These are phyloP conservation scores for Caenorhabditis parvicauda DNA, from an alignment of 2,888 invertebrate species.

Conservation along the genomic window DNA sequence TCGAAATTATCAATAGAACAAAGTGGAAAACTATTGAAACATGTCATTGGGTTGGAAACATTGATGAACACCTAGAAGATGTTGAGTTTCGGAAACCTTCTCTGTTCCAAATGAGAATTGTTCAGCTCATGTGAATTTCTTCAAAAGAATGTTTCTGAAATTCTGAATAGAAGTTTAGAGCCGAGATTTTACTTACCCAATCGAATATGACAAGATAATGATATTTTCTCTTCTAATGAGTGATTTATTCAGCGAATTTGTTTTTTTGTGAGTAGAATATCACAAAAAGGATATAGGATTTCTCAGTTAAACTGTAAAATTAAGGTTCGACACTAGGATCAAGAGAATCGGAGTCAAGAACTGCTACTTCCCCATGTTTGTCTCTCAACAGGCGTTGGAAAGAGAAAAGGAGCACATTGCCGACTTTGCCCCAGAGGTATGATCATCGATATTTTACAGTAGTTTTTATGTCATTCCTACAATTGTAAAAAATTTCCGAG, in stretches of 20 bases:
- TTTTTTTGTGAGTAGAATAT: too few relatives aligned
- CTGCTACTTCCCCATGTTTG: constrained; percentile 97
- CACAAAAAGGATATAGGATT: not conserved
- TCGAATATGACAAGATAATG: too few relatives aligned
- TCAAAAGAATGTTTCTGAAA: too few relatives aligned
- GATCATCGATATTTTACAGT: not conserved
- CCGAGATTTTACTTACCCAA: too few relatives aligned
- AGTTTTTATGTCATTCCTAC: not conserved
- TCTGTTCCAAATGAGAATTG: too few relatives aligned
- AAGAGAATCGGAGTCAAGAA: constrained; percentile 86
- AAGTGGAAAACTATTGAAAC: not conserved
- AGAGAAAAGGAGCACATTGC: constrained; percentile 93
- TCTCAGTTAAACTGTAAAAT: not conserved
- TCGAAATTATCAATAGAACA: not conserved
- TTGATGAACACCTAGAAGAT: too few relatives aligned
- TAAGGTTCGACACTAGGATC: constrained; percentile 2
- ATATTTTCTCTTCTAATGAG: not conserved
- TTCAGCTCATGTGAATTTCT: too few relatives aligned
- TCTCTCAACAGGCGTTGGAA: constrained; percentile 83
- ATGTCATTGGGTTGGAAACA: not conserved
- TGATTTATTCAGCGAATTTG: not conserved
- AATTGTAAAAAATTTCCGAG: not conserved
- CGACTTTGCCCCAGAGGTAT: constrained; percentile 95
- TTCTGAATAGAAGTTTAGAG: too few relatives aligned
- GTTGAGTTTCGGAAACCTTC: too few relatives aligned